These are phyloP conservation scores for Scyliorhinus canicula DNA, from an alignment of 2,797 vertebrate species.

Conservation along the genomic window DNA sequence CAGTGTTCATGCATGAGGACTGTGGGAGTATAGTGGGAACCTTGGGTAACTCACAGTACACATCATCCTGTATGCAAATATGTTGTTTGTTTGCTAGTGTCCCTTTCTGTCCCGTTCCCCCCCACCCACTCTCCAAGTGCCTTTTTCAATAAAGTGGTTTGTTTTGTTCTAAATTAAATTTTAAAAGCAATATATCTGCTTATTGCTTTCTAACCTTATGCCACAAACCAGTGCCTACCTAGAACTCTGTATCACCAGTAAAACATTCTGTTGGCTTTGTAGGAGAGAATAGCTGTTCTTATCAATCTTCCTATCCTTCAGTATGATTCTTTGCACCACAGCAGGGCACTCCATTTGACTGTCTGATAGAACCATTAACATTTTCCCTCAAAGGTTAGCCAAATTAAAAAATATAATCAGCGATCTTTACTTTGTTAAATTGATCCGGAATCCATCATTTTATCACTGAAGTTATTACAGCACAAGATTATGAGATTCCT, in stretches of 20 bases:
- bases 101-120: constrained; percentile 8
- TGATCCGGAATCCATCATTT: not conserved
- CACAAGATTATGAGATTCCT: not conserved
- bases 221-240: not conserved
- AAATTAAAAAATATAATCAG: not conserved
- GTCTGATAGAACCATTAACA: not conserved
- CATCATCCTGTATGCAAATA: too few relatives aligned
- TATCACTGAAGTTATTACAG: not conserved
- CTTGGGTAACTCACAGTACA: too few relatives aligned
- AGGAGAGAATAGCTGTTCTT: not conserved
- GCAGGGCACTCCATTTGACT: not conserved
- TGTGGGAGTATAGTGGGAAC: too few relatives aligned
- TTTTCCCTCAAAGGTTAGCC: not conserved
- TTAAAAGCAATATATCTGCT: constrained; percentile 1
- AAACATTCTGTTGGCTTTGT: not conserved
- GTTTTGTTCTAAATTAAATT: not conserved
- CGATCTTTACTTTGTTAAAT: not conserved
- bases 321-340: not conserved
- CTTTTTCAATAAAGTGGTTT: not conserved
- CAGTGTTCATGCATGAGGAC: too few relatives aligned
- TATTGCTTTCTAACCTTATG: not conserved
- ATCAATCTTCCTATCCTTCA: not conserved
- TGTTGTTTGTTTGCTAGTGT: not conserved
- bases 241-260: not conserved
- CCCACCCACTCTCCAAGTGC: not conserved